Evolutionary conservation across 2,113 vertebrate genomes (phyloP), one percentile per base, ranked within the genome.

Genomic region (Morone saxatilis): DNA sequence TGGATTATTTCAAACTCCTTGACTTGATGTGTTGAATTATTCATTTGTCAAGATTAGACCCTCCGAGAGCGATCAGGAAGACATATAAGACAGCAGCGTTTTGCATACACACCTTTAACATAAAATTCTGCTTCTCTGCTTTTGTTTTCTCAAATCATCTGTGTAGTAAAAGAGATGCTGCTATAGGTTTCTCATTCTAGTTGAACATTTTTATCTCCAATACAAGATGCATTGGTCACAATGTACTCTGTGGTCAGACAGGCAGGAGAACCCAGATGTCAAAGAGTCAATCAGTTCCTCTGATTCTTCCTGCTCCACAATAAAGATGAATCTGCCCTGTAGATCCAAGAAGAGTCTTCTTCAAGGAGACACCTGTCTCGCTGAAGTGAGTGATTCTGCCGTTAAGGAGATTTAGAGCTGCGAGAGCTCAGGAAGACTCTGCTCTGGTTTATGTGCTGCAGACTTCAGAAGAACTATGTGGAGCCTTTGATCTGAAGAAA

Each of bases 401-500:
- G 0, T 74, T 38, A 14, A 60, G 51, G 20, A 81, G 76, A 66
- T 78, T 66, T 70, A 0, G n/a, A 78, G 76, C 72, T 14, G 45
- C 1, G 7, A 10, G 66, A 54, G 62, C 60, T 66, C 61, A 41
- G 76, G 76, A 78, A 78, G 86, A 72, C 76, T 70, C 50, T 8
- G 1, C 76, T 84, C n/a, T 31, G 81, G 80, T 83, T 67, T 41
- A 8, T 81, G 76, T 57, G 69, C 82, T 53, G 82, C 63, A 63
- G 80, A 81, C 83, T 78, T 92, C 61, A 71, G 54, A 69, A 19
- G 75, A 78, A 66, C 66, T 12, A 5, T 14, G 31, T 63, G 59
- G 50, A 41, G 56, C 22, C 71, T 93, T 87, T 91, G 90, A 89
- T 89, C 20, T 88, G 85, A 66, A 66, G 83, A 87, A 91, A 61